Evolutionary conservation across 2,888 invertebrate genomes (phyloP), one percentile per base, ranked within the genome.

Genomic region (Andricus quercusramuli): DNA sequence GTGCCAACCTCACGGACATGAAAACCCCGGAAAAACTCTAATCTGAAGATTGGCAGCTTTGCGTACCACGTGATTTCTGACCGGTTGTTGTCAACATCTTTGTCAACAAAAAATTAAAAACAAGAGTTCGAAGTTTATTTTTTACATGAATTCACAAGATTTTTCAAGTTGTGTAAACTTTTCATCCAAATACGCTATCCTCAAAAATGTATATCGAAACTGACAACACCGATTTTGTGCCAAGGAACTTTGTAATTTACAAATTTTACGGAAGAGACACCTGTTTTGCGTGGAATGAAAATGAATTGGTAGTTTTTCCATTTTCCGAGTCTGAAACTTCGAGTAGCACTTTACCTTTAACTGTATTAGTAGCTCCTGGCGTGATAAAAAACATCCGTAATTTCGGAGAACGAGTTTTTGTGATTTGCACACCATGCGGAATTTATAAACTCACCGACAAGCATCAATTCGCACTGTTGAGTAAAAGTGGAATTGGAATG

Each of bases 231-330:
- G 81, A 82, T 29, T 88, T 92, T 70, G 25, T 78, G 0, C 86
- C 90, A 2, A 82, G 78, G 20, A 78, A 89, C 70, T 91, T 92
- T 65, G 79, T 85, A 4, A 80, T 92, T 68, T 80, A 85, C 3
- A 80, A 88, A 76, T 91, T 90, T 84, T 90, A 92, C 41, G 89
- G 84, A 13, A 80, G 82, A 76, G 84, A 88, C 47, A 88, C 85
- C 13, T 90, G 89, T 79, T 90, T 92, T 67, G 86, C 87, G 2
- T 92, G 92, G 92, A 78, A 88, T 5, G 41, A 80, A 6, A 25
- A 87, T 15, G 84, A 87, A 29, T 79, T 91, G 37, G 80, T 85
- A 0, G 82, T 88, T 37, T 90, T 90, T 81, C 80, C 87, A 0
- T 91, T 90, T 37, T 59, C 77, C 8, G 56, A 83, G 20, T 77